Percentiles rank a stretch among this genome's conserved stretches.
Evolutionary conservation across 2,797 vertebrate genomes (phyloP).

Genomic region (Chanos chanos): DNA sequence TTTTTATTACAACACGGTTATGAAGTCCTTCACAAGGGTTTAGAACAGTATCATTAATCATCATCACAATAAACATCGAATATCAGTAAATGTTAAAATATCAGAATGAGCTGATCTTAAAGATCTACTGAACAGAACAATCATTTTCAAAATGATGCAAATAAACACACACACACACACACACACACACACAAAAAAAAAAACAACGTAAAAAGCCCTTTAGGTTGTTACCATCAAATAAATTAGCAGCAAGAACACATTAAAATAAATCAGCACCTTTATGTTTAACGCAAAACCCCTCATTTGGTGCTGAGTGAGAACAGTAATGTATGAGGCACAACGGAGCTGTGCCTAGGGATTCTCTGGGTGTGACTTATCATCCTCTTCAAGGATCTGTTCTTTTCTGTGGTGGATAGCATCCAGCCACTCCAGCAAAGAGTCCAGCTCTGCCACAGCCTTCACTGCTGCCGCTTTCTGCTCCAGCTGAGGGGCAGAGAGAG

Average conservation of each 20-base stretch:
- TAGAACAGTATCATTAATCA: background rate
- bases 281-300: too few species aligned
- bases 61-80: background rate
- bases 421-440: constrained; percentile 68
- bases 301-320: too few species aligned
- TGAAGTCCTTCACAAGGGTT: too few species aligned
- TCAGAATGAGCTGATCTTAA: constrained; percentile 18
- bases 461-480: constrained; percentile 47
- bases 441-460: constrained; percentile 74
- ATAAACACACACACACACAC: too few species aligned
- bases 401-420: constrained; percentile 43
- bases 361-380: background rate
- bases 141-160: constrained; percentile 12
- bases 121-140: constrained; percentile 38
- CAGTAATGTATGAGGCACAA: too few species aligned
- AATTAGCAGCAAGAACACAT: constrained; percentile 8
- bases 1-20: too few species aligned
- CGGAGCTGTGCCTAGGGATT: too few species aligned
- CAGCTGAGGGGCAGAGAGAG: constrained; percentile 50
- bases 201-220: constrained; percentile 10
- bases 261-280: too few species aligned
- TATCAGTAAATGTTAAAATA: background rate
- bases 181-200: too few species aligned
- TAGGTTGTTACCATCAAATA: constrained; percentile 40
- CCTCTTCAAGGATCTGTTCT: background rate